Conservation (phyloP, 2,113 vertebrate genomes). For the Centropus unirufus region DNA sequence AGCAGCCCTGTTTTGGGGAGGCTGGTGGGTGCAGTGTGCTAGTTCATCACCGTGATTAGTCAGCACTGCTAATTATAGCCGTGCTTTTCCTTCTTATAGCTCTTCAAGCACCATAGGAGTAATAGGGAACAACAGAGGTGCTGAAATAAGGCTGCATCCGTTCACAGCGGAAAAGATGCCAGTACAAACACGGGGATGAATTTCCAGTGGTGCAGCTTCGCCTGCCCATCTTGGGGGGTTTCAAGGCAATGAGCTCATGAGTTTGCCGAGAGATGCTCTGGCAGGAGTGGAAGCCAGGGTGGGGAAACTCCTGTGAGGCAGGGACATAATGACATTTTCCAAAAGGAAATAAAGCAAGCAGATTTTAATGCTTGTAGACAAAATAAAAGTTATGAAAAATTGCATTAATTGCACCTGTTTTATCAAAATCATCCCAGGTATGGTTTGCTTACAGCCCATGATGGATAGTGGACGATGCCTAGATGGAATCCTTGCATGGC, state of each 20-base stretch:
- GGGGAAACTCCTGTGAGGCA: not conserved
- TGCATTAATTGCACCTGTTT: not conserved
- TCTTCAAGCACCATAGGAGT: not conserved
- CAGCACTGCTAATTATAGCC: conserved; percentile 63
- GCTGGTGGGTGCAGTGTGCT: not conserved
- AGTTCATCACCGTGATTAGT: conserved; percentile 45
- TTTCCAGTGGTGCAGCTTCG: not conserved
- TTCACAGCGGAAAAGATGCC: rapidly evolving
- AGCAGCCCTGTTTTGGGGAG: not conserved
- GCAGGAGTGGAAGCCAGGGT: not conserved
- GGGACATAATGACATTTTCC: not conserved
- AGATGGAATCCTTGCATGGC: rapidly evolving
- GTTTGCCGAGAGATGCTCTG: not conserved
- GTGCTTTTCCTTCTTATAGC: not conserved
- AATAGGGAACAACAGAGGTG: not conserved
- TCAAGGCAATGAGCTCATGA: not conserved
- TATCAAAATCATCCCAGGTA: too few species aligned
- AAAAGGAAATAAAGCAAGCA: not conserved
- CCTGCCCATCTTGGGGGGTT: rapidly evolving
- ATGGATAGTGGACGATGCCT: not conserved
- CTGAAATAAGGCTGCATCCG: not conserved
- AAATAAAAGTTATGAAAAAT: not conserved
- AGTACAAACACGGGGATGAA: rapidly evolving
- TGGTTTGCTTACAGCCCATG: not conserved
- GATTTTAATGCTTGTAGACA: not conserved